Percentiles rank a stretch among this genome's conserved stretches.
Evolutionary conservation across 92 coral and sea anemone species (phyloP).

Genomic region (Porites rus): DNA sequence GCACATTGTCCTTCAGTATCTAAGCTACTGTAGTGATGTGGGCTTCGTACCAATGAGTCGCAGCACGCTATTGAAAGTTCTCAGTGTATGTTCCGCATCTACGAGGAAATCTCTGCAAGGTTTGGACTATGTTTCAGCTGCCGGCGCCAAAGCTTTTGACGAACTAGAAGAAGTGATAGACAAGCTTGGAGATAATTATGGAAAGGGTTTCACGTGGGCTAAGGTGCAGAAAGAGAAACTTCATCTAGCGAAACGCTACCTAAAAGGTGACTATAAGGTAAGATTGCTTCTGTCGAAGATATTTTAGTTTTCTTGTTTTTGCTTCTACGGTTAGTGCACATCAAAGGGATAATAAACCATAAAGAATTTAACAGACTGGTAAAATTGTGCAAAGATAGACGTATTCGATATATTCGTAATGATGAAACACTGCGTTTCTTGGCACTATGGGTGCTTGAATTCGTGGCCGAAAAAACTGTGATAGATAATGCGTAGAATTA

Average conservation of each 20-base stretch:
- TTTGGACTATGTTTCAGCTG: too few species aligned
- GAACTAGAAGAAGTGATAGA: constrained; percentile 51
- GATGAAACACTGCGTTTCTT: too few species aligned
- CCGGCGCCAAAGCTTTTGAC: constrained; percentile 61
- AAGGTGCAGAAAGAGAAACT: constrained; percentile 51
- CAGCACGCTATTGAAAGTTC: constrained; percentile 51
- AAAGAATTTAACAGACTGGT: too few species aligned
- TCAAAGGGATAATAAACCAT: too few species aligned
- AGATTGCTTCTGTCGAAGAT: too few species aligned
- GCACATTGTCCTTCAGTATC: constrained; percentile 56
- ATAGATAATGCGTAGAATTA: too few species aligned
- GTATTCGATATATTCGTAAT: too few species aligned
- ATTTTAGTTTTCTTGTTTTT: too few species aligned
- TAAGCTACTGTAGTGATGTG: constrained; percentile 45
- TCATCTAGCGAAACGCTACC: constrained; percentile 49
- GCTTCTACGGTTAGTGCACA: too few species aligned
- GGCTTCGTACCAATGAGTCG: constrained; percentile 69
- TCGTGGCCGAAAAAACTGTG: too few species aligned
- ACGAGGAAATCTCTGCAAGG: constrained; percentile 43
- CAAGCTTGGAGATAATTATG: constrained; percentile 49
- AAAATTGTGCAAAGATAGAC: too few species aligned
- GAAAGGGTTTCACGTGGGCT: constrained; percentile 66
- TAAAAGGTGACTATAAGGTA: constrained; percentile 67
- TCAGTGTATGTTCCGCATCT: constrained; percentile 52
- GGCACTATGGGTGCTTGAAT: too few species aligned